These are phyloP conservation scores for Trichomalopsis sarcophagae DNA, from an alignment of 1,140 invertebrate genomes.

Conservation along the genomic window DNA sequence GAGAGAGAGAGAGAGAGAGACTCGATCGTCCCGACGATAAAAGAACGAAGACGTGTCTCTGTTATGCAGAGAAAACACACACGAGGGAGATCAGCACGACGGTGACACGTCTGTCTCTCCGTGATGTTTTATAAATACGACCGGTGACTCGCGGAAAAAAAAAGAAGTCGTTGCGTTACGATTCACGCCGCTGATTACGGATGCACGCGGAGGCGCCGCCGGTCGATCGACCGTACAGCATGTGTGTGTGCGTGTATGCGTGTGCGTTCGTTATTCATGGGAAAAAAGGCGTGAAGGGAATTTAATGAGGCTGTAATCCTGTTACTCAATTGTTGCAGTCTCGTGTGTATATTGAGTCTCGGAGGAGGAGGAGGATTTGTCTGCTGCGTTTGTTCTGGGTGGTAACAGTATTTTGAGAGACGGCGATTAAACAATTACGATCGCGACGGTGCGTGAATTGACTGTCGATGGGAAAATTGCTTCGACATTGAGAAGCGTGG, in stretches of 20 bases:
- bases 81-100: too few species aligned
- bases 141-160: not conserved
- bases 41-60: not conserved
- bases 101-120: not conserved
- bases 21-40: not conserved
- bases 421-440: not conserved
- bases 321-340: conserved; percentile 16
- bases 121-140: not conserved
- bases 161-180: not conserved
- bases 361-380: not conserved
- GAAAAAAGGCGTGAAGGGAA: conserved; percentile 1
- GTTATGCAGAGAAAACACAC: not conserved
- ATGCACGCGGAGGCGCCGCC: not conserved
- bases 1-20: too few species aligned
- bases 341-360: not conserved
- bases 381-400: not conserved
- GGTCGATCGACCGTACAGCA: too few species aligned
- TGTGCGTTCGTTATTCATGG: not conserved
- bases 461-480: not conserved
- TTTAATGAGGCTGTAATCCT: conserved; percentile 19
- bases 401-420: not conserved
- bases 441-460: not conserved
- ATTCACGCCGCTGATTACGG: conserved; percentile 1
- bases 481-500: not conserved
- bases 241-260: not conserved